Percentiles rank a stretch among this genome's conserved stretches.
Conservation (phyloP, 2,888 invertebrate genomes). For the Melipona beecheii region DNA sequence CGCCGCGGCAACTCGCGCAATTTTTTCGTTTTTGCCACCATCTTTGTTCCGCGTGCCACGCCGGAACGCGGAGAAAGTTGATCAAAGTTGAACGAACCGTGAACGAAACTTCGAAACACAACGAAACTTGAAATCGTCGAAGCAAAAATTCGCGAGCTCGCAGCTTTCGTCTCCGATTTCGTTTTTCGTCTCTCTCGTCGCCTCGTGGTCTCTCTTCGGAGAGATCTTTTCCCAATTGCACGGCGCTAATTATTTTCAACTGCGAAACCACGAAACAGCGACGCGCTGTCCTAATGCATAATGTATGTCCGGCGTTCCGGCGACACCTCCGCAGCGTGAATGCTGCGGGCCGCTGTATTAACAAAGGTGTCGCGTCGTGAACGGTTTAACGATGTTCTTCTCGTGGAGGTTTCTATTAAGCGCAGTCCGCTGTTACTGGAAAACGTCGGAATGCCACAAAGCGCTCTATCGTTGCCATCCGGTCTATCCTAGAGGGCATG, state of each 20-base stretch:
- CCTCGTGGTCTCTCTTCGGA: too few relatives aligned
- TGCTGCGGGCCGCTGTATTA: constrained; percentile 29
- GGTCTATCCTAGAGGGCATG: constrained; percentile 55
- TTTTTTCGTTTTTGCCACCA: constrained; percentile 42
- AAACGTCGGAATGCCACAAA: constrained; percentile 62
- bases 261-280: neutral
- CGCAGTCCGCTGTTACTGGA: constrained; percentile 44
- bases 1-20: constrained; percentile 19
- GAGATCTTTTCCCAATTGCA: constrained; percentile 6
- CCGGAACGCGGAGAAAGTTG: neutral
- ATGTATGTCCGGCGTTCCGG: constrained; percentile 24
- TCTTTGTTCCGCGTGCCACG: neutral
- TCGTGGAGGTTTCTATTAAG: constrained; percentile 68
- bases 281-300: constrained; percentile 33
- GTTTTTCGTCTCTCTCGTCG: neutral
- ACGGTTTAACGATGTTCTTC: constrained; percentile 52
- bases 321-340: constrained; percentile 9
- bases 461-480: constrained; percentile 67
- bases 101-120: constrained; percentile 11
- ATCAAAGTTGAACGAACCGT: neutral
- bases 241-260: constrained; percentile 38
- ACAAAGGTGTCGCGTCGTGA: constrained; percentile 45
- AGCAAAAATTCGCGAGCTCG: neutral
- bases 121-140: neutral
- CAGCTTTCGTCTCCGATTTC: neutral